Conservation (phyloP, 2,888 invertebrate genomes). For the Coleophora deauratella region DNA sequence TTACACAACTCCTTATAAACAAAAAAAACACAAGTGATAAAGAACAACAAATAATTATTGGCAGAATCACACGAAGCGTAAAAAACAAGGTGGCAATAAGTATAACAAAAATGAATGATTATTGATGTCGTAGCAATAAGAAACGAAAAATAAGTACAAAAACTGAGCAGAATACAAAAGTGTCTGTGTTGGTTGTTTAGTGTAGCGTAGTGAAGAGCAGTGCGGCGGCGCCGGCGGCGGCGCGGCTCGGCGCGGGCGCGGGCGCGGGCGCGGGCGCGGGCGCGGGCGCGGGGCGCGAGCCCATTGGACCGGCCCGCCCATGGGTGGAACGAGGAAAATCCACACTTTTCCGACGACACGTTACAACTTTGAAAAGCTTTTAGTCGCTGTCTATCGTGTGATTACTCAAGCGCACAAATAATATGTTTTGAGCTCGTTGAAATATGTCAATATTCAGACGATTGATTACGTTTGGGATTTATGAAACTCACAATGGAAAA, state of each 20-base stretch:
- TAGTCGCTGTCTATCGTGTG: conserved; percentile 55
- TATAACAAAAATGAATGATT: not conserved
- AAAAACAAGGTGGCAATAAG: not conserved
- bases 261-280: no score
- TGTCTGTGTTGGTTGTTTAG: conserved; percentile 30
- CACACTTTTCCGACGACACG: conserved; percentile 42
- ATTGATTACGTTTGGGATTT: conserved; percentile 43
- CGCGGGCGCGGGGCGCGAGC: conserved; percentile 28
- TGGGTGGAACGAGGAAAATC: conserved; percentile 60
- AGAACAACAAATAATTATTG: no score
- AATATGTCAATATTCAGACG: conserved; percentile 35
- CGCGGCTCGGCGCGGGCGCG: conserved; percentile 30
- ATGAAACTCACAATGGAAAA: conserved; percentile 21
- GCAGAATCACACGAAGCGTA: no score
- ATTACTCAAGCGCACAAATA: conserved; percentile 30
- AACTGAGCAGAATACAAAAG: conserved; percentile 11
- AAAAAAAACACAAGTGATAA: no score
- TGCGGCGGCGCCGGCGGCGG: conserved; percentile 13
- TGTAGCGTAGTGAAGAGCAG: conserved; percentile 30
- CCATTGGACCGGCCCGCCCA: conserved; percentile 63
- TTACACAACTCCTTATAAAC: not conserved
- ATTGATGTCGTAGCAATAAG: conserved; percentile 4
- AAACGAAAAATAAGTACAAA: conserved; percentile 3
- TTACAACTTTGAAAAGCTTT: conserved; percentile 62
- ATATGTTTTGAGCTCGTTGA: conserved; percentile 32